Base-by-base conservation (phyloP, 2,888 invertebrate genomes). In the Antitype chi region DNA sequence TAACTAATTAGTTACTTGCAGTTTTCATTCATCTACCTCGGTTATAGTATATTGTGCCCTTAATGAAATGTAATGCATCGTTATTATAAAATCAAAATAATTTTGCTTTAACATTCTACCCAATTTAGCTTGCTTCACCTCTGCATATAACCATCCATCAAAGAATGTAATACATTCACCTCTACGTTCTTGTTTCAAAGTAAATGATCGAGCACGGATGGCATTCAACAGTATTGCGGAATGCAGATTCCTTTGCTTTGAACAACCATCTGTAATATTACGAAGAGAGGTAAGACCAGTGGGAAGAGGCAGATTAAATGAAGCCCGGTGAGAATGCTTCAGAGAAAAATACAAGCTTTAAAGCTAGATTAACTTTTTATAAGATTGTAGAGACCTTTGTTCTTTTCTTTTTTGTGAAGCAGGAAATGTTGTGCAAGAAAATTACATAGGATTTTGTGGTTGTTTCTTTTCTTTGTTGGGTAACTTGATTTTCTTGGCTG, bases 351-450 rank as follows among this genome's bases (percentile, higher is more conserved):
- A 81, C 43, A 47, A 55, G 66, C 57, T 73, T 76, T 32, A 67
- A 81, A 85, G n/a, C 62, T 60, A 85, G 77, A 85, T 85, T 85
- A 81, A 76, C 77, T 68, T 85, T 85, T 76, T 76, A 82, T 73
- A 63, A 85, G 57, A 76, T 85, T 69, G 32, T 20, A 17, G 59
- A 55, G 38, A 63, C 32, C 11, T 70, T 63, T 59, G 71, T 69
- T 69, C 43, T 66, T 73, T 64, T 60, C 59, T 66, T 66, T 80
- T 69, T 70, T 60, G n/a, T 82, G 13, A 60, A 49, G 5, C n/a
- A 70, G 78, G 38, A 64, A 83, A 68, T 68, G 68, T 80, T 82
- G n/a, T 63, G 57, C 20, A n/a, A 77, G 43, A 68, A 11, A 63
- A 76, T 79, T 63, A 63, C 52, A 8, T 15, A 25, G 23, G 15